A percentile compares a stretch with the other conserved stretches of the same genome.
These are phyloP conservation scores for Camelus dromedarius DNA, from an alignment of 2,113 vertebrate genomes.

Conservation along the genomic window DNA sequence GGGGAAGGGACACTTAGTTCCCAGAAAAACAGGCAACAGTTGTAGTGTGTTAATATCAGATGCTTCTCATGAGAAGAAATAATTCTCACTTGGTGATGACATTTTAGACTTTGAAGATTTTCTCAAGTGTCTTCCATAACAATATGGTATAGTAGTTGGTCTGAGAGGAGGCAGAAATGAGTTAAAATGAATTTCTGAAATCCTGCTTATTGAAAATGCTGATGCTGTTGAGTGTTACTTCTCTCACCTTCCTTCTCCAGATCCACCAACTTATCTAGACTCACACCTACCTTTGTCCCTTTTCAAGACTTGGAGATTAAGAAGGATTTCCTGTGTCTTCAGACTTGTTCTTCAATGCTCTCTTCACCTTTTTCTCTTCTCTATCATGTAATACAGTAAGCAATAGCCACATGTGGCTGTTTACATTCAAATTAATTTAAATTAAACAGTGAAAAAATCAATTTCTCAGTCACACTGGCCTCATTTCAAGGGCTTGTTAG, in stretches of 20 bases:
- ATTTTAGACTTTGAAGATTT: neutral
- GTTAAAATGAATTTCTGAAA: constrained; percentile 1
- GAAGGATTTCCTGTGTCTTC: neutral
- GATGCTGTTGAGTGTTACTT: neutral
- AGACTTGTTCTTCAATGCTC: neutral
- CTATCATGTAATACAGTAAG: neutral
- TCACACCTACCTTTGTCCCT: neutral
- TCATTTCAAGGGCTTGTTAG: neutral
- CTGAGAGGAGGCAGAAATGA: neutral
- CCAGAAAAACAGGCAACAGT: neutral
- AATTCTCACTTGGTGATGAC: neutral
- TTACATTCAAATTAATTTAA: neutral
- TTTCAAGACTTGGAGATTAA: neutral
- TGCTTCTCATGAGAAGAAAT: constrained; percentile 12
- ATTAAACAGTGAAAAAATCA: neutral
- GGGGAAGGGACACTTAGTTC: neutral
- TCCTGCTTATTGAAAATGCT: neutral
- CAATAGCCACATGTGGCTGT: neutral
- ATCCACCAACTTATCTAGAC: neutral
- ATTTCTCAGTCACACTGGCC: neutral
- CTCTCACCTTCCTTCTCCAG: neutral
- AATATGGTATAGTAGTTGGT: neutral
- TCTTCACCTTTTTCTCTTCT: neutral
- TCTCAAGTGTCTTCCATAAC: neutral
- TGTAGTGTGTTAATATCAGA: neutral